Conservation (phyloP, 2,797 vertebrate species). For the Anguilla megastoma region DNA sequence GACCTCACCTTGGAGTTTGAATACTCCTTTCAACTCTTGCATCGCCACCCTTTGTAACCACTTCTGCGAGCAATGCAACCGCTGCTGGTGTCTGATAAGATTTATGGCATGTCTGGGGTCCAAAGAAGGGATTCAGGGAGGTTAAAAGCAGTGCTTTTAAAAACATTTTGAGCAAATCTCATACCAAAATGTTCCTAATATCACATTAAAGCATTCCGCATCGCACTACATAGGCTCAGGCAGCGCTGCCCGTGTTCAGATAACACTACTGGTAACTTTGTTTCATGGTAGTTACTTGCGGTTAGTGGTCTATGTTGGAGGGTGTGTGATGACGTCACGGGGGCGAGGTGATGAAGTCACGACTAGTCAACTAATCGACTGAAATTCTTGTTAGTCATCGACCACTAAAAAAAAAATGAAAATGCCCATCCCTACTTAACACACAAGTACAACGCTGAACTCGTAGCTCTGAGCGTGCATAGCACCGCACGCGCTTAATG, state of each 20-base stretch:
- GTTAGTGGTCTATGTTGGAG: no score
- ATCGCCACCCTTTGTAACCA: not conserved
- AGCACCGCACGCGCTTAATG: not conserved
- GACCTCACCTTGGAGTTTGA: constrained; percentile 10
- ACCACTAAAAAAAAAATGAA: no score
- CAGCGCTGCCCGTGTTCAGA: not conserved
- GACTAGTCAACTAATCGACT: no score
- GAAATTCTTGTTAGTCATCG: no score
- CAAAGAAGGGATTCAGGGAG: not conserved
- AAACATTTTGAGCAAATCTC: not conserved
- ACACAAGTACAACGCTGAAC: not conserved
- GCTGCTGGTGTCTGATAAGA: not conserved
- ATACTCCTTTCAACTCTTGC: not conserved
- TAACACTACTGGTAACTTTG: not conserved
- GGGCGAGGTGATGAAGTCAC: no score
- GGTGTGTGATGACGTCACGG: no score
- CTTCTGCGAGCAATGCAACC: not conserved
- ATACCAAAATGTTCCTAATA: not conserved
- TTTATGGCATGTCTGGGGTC: not conserved
- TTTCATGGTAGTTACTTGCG: no score
- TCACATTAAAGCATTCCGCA: not conserved
- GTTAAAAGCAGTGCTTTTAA: not conserved
- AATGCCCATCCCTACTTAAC: not conserved
- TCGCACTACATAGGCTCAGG: not conserved
- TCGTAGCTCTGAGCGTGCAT: not conserved